Evolutionary conservation across 2,888 invertebrate genomes (phyloP).

Genomic region (Drosophila engyochracea): DNA sequence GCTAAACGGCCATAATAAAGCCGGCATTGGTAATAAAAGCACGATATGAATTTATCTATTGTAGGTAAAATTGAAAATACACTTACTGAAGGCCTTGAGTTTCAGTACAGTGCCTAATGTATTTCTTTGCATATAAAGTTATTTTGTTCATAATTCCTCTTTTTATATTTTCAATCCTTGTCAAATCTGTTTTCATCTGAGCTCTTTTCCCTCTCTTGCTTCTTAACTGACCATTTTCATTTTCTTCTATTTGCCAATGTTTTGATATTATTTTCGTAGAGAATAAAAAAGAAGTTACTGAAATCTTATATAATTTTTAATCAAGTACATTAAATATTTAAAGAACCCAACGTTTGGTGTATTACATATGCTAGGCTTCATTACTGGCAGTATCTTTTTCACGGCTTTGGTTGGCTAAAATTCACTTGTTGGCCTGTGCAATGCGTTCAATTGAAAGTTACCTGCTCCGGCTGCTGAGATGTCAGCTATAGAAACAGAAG

Average conservation of each 20-base stretch:
- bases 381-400: conserved; percentile 36
- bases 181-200: background rate
- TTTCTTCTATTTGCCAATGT: background rate
- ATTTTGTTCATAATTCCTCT: background rate
- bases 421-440: conserved; percentile 57
- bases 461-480: background rate
- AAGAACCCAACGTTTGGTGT: background rate
- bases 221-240: background rate
- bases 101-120: background rate
- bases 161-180: background rate
- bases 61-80: conserved; percentile 34
- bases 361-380: conserved; percentile 13
- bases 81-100: conserved; percentile 10
- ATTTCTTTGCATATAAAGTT: background rate
- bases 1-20: conserved; percentile 81
- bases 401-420: conserved; percentile 47
- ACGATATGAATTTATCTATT: conserved; percentile 51
- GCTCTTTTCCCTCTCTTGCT: background rate
- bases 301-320: background rate
- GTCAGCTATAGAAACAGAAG: conserved; percentile 25
- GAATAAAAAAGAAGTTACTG: background rate
- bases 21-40: conserved; percentile 59
- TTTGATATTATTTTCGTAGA: background rate
- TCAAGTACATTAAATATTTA: background rate
- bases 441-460: conserved; percentile 58